Evolutionary conservation across 2,888 invertebrate species (phyloP).

Genomic region (Entomobrya multifasciata): DNA sequence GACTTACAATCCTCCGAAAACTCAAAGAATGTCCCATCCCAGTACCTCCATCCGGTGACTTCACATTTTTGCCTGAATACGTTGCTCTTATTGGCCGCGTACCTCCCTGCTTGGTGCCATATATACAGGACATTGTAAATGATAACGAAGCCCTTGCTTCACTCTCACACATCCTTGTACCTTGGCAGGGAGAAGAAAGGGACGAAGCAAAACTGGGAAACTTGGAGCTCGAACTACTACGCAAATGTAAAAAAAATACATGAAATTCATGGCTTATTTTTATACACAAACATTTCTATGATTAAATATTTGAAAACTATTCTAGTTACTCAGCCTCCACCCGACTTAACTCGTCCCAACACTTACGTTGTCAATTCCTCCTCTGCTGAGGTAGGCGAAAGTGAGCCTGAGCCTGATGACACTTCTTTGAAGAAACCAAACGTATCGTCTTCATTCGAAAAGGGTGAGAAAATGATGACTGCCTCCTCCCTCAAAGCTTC

Average conservation of each 20-base stretch:
- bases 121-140: constrained; percentile 35
- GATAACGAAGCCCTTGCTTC: constrained; percentile 42
- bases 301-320: constrained; percentile 4
- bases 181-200: background rate
- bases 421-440: background rate
- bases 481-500: background rate
- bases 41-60: background rate
- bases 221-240: constrained; percentile 24
- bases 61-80: background rate
- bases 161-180: constrained; percentile 48
- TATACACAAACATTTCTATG: background rate
- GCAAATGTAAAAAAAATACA: constrained; percentile 30
- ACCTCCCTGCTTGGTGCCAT: constrained; percentile 23
- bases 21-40: background rate
- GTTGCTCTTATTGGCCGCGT: constrained; percentile 20
- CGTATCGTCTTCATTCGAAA: background rate
- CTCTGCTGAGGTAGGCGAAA: background rate
- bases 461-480: background rate
- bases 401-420: background rate
- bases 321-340: background rate
- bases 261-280: background rate
- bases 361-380: background rate
- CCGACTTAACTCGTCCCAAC: background rate
- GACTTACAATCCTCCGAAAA: constrained; percentile 16
- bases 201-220: background rate